phyloP scores from a whole-genome alignment of 2,797 vertebrate genomes.

The Poeciliopsis turneri region DNA sequence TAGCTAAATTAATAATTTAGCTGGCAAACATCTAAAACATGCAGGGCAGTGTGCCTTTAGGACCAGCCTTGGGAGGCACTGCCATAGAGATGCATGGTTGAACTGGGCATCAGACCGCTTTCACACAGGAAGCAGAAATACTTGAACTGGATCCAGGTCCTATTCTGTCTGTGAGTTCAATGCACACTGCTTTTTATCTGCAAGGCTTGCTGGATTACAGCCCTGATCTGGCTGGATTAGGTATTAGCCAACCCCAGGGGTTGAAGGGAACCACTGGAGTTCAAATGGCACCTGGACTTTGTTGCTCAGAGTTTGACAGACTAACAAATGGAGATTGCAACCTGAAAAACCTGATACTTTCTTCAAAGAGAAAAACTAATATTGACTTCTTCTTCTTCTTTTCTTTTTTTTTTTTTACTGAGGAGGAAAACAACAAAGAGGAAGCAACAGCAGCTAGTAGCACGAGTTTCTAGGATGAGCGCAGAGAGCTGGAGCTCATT shows the following conservation, averaged over 20 bases:
- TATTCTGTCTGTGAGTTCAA: background rate
- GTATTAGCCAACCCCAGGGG: background rate
- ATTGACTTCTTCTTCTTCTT: background rate
- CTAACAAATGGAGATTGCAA: no score
- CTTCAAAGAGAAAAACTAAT: background rate
- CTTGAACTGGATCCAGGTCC: background rate
- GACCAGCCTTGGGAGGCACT: no score
- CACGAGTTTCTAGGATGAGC: background rate
- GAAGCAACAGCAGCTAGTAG: background rate
- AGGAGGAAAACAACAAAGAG: background rate
- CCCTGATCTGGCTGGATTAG: background rate
- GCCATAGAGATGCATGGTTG: background rate
- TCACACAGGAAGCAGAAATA: background rate
- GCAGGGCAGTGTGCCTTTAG: no score
- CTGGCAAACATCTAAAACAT: no score
- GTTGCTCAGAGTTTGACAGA: background rate
- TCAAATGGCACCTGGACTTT: background rate
- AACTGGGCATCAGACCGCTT: background rate
- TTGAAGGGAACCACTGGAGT: background rate
- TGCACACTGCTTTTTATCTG: background rate
- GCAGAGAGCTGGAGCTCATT: background rate
- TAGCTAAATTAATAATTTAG: background rate
- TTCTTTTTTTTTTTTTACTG: background rate
- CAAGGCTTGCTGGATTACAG: background rate
- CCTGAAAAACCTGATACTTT: no score